A percentile compares a stretch with the other conserved stretches of the same genome.
These are phyloP conservation scores for Monomorium pharaonis DNA, from an alignment of 1,140 invertebrate species.

Conservation along the genomic window DNA sequence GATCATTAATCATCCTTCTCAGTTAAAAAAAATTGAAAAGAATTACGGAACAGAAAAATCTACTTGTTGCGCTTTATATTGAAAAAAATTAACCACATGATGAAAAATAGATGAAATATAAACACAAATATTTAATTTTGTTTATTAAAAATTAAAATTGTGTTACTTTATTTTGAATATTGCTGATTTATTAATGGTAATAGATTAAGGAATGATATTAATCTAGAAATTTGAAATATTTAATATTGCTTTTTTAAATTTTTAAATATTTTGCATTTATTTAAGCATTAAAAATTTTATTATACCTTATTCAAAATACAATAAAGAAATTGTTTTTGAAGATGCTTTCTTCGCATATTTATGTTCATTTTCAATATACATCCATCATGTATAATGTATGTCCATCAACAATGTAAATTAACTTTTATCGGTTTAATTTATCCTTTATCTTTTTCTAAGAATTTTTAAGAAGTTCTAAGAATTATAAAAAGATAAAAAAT, in stretches of 20 bases:
- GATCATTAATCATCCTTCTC: conserved; percentile 60
- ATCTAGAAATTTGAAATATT: neutral
- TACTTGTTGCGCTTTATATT: neutral
- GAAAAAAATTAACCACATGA: neutral
- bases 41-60: neutral
- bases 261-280: neutral
- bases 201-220: neutral
- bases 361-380: too few relatives aligned
- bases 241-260: neutral
- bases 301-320: neutral
- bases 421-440: too few relatives aligned
- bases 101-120: neutral
- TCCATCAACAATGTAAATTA: too few relatives aligned
- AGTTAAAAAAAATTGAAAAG: neutral
- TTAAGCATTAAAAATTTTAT: neutral
- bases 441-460: too few relatives aligned
- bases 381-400: too few relatives aligned
- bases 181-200: neutral
- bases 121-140: neutral
- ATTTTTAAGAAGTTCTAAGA: too few relatives aligned
- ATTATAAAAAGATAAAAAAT: too few relatives aligned
- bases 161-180: neutral
- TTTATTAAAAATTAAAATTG: neutral
- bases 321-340: neutral
- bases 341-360: neutral